Evolutionary conservation across 2,888 invertebrate genomes (phyloP), one percentile per base, ranked within the genome.

Genomic region (Agrypnus murinus): DNA sequence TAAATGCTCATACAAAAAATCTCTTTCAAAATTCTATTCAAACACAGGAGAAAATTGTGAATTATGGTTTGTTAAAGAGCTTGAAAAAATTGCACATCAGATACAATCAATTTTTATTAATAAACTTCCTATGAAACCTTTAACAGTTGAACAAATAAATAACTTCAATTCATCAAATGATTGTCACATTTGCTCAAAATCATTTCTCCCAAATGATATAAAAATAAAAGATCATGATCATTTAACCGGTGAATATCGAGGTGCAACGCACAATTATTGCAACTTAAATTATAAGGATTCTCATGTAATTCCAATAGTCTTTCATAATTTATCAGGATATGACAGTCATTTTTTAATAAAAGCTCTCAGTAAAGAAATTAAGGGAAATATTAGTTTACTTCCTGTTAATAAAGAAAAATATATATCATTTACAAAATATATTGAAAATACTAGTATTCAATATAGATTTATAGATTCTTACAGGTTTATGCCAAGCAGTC

Each of bases 351-450:
- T 75, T 72, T 45, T 32, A 43, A 31, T 12, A 75, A 0, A 19
- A 65, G n/a, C n/a, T n/a, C n/a, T n/a, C n/a, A n/a, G n/a, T n/a
- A n/a, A n/a, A n/a, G n/a, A n/a, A n/a, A n/a, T n/a, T n/a, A n/a
- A 32, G 31, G 32, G 0, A 48, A 71, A 10, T 71, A 46, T 31
- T n/a, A 10, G 5, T 10, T 34, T 32, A n/a, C 12, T 65, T 6
- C 53, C 55, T 1, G 14, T 12, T 2, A 50, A 8, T 36, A 73
- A 72, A 50, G 73, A 64, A 53, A 50, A 53, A 7, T 64, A 53
- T 53, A 64, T 53, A 25, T 64, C 64, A 9, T 76, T 75, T 77
- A 15, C 73, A 71, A 69, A 77, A 74, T 63, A 48, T 9, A 6
- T n/a, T 12, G 1, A 1, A 1, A 10, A 36, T 4, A 38, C 19